phyloP scores from a whole-genome alignment of 2,797 vertebrate genomes.

The Varecia variegata region DNA sequence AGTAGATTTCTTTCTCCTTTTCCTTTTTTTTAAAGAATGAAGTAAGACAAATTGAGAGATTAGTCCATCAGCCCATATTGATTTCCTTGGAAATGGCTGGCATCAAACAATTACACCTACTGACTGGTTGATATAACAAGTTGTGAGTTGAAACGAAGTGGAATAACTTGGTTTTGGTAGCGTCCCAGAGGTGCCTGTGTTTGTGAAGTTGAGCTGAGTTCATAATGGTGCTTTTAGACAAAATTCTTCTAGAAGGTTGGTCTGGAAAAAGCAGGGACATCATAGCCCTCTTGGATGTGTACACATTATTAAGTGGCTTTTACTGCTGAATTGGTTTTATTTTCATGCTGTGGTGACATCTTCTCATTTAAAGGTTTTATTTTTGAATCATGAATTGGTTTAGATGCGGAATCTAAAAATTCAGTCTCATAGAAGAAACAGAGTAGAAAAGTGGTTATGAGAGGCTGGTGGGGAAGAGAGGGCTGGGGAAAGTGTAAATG shows the following conservation, averaged over 20 bases:
- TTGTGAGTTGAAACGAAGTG: conserved; percentile 51
- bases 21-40: not conserved
- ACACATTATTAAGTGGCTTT: not conserved
- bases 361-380: not conserved
- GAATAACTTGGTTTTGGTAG: conserved; percentile 43
- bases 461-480: not conserved
- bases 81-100: conserved; percentile 53
- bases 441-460: not conserved
- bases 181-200: not conserved
- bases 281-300: not conserved
- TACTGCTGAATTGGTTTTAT: not conserved
- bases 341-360: not conserved
- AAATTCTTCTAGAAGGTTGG: not conserved
- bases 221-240: not conserved
- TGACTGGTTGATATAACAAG: conserved; percentile 51
- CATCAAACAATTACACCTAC: conserved; percentile 30
- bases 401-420: not conserved
- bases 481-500: too few species aligned
- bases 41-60: conserved; percentile 56
- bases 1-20: not conserved
- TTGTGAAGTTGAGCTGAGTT: not conserved
- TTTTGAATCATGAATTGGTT: not conserved
- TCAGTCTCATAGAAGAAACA: not conserved
- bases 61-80: conserved; percentile 24
- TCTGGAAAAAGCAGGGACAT: not conserved